These are phyloP conservation scores for Chinchilla lanigera DNA, from an alignment of 2,113 vertebrate genomes.

Conservation along the genomic window DNA sequence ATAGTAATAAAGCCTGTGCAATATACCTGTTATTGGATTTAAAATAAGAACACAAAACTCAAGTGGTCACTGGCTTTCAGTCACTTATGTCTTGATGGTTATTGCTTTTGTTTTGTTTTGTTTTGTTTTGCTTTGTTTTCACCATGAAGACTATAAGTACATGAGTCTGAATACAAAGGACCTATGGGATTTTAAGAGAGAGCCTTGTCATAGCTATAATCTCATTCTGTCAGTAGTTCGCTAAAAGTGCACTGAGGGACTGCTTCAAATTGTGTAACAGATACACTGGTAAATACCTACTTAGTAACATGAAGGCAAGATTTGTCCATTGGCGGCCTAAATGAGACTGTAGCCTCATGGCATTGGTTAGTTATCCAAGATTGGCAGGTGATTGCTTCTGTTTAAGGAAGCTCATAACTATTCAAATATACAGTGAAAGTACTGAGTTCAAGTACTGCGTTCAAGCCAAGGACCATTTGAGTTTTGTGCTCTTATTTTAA, in stretches of 20 bases:
- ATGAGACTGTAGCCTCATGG: not conserved
- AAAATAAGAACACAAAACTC: slow-evolving; percentile 4
- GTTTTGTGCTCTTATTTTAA: not conserved
- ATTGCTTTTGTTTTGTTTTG: no score
- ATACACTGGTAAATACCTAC: not conserved
- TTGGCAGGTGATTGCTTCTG: not conserved
- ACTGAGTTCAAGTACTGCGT: not conserved
- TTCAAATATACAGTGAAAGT: not conserved
- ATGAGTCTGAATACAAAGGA: not conserved
- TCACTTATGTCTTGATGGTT: not conserved
- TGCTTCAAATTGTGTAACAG: not conserved
- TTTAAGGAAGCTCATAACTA: not conserved
- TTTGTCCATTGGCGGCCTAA: not conserved
- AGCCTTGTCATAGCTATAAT: not conserved
- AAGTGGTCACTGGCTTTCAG: not conserved
- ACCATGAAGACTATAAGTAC: not conserved
- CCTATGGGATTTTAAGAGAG: not conserved
- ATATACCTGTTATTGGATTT: not conserved
- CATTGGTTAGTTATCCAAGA: not conserved
- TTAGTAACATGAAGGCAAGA: not conserved
- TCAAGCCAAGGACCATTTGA: not conserved
- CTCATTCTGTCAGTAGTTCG: not conserved
- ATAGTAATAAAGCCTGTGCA: not conserved
- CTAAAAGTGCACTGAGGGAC: not conserved
- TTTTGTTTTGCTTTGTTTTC: not conserved